These are phyloP conservation scores for Sphyrna mokarran DNA, from an alignment of 2,113 vertebrate genomes.

Conservation along the genomic window DNA sequence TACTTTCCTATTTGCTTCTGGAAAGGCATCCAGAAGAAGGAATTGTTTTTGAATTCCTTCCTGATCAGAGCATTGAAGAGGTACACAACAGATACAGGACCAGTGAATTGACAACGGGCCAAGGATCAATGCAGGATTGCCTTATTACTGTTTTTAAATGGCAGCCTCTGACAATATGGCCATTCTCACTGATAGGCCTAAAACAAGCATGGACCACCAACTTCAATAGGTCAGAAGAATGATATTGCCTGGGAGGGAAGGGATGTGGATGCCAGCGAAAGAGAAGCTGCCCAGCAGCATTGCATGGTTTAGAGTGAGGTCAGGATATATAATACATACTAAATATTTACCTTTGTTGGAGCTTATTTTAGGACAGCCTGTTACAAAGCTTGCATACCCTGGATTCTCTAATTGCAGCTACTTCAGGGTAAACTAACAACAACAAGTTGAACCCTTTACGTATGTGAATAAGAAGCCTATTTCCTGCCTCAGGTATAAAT, in stretches of 20 bases:
- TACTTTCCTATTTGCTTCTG: background rate
- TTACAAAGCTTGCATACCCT: background rate
- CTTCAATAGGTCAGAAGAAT: background rate
- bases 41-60: background rate
- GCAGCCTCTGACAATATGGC: background rate
- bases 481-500: background rate
- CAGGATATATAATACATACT: background rate
- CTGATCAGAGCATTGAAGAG: background rate
- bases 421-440: background rate
- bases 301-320: background rate
- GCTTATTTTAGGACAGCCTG: background rate
- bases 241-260: background rate
- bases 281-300: background rate
- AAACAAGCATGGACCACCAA: background rate
- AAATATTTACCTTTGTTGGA: background rate
- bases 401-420: background rate
- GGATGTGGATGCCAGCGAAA: background rate
- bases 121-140: background rate
- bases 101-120: background rate
- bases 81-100: background rate
- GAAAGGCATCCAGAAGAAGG: background rate
- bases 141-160: background rate
- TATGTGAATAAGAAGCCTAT: background rate
- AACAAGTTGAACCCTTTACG: background rate
- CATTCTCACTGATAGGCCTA: background rate